Evolutionary conservation across 1,140 invertebrate genomes (phyloP), one percentile per base, ranked within the genome.

Genomic region (Rhyacophila brunnea): DNA sequence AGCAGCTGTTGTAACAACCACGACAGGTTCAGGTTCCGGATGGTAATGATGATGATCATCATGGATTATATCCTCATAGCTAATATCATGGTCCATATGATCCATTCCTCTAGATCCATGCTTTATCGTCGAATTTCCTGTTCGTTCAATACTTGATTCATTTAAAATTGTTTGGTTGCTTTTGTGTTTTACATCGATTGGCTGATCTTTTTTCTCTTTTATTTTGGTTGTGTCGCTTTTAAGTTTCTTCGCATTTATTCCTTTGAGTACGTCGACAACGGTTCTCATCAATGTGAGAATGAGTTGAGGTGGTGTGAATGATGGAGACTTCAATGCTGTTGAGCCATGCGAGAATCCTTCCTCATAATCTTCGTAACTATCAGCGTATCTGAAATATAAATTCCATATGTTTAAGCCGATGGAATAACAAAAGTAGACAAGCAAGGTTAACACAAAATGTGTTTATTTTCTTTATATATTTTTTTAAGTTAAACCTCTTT

Each of bases 261-360:
- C 74, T 43, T 72, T 68, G 9, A 78, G 68, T 0, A 77, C 71
- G 18, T 78, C 74, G 1, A 75, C 58, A 0, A 69, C 66, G 0
- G 76, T 77, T 9, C 72, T 64, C 15, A 77, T 58, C 1, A 71
- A 66, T 4, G 71, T 73, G 10, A 78, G 65, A 6, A 78, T 68
- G 6, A 76, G 45, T 62, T 78, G 70, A 1, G 76, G 71, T 3
- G 71, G 65, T 1, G 74, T 66, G 66, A 75, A 71, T 7, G 62
- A 56, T 1, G 64, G 40, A 2, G 28, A 10, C 32, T 51, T 55
- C 15, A 64, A 49, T 4, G 53, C 38, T 10, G 51, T 42, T 34
- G n/a, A 18, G 17, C 19, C 32, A n/a, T 50, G 35, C 13, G 20
- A 13, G 11, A 17, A 10, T 13, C 10, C 45, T 17, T 60, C 48